Percentiles rank a stretch among this genome's conserved stretches.
phyloP scores from a whole-genome alignment of 23 tunicate genomes.

The Corella eumyota region DNA sequence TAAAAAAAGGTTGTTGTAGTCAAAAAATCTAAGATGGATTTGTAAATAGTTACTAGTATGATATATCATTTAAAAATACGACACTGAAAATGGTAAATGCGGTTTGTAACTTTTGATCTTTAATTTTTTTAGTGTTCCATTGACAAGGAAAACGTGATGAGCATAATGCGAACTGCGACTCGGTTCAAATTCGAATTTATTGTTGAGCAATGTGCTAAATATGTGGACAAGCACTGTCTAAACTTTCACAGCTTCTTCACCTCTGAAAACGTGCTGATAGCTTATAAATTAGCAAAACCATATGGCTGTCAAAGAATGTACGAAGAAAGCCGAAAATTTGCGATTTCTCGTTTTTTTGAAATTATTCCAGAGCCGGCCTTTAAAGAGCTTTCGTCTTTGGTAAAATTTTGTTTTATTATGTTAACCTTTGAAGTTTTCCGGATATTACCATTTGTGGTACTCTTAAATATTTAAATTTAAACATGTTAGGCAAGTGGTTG shows the following conservation, averaged over 20 bases:
- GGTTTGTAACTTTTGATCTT: not conserved
- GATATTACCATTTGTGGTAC: too few species aligned
- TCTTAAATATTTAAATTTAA: too few species aligned
- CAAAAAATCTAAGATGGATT: too few species aligned
- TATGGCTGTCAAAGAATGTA: conserved; percentile 27
- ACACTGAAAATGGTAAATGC: not conserved
- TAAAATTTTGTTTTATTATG: too few species aligned
- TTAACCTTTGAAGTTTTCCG: too few species aligned
- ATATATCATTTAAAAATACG: not conserved
- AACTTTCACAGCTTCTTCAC: conserved; percentile 22
- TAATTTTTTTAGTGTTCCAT: conserved; percentile 36
- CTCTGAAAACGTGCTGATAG: conserved; percentile 31
- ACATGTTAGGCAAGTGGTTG: too few species aligned
- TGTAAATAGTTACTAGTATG: too few species aligned
- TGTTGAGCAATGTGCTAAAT: conserved; percentile 36
- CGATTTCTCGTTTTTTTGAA: conserved; percentile 39
- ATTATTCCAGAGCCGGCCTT: conserved; percentile 19
- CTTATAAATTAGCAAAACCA: conserved; percentile 29
- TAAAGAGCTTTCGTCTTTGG: conserved; percentile 37
- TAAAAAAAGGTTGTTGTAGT: too few species aligned
- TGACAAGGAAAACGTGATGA: conserved; percentile 58
- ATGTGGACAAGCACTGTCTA: conserved; percentile 25
- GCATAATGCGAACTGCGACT: conserved; percentile 15
- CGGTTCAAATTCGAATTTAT: conserved; percentile 33
- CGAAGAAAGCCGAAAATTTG: conserved; percentile 50